Conservation (phyloP, 2,888 invertebrate genomes). For the Drosophila helvetica region DNA sequence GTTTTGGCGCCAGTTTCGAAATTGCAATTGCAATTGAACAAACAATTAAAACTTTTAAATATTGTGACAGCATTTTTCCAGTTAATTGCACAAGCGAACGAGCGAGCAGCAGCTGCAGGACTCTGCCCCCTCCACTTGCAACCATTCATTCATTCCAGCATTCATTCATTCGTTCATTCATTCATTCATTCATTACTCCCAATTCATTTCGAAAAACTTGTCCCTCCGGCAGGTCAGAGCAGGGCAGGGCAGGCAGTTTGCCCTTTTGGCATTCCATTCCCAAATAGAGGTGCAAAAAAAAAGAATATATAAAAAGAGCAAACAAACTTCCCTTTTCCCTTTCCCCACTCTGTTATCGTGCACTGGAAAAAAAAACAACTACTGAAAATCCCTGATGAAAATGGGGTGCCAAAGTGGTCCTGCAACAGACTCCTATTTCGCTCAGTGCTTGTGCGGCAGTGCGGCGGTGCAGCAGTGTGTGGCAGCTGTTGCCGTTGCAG, state of each 20-base stretch:
- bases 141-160: constrained; percentile 1
- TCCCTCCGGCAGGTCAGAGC: constrained; percentile 16
- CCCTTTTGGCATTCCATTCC: constrained; percentile 22
- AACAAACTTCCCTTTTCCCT: neutral
- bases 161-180: constrained; percentile 24
- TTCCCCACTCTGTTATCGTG: neutral
- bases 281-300: constrained; percentile 34
- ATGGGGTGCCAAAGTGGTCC: neutral
- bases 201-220: constrained; percentile 53
- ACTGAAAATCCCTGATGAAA: neutral
- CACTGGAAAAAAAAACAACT: neutral
- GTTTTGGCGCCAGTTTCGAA: constrained; percentile 45
- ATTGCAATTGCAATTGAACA: constrained; percentile 67
- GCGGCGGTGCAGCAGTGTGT: constrained; percentile 47
- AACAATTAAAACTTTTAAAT: constrained; percentile 78
- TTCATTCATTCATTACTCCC: constrained; percentile 57
- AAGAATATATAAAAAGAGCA: neutral
- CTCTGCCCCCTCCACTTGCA: neutral
- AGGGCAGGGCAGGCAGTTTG: constrained; percentile 13
- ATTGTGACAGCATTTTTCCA: constrained; percentile 75
- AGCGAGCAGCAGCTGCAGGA: constrained; percentile 32
- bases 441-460: constrained; percentile 29
- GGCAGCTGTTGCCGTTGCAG: constrained; percentile 38
- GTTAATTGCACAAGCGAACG: constrained; percentile 62
- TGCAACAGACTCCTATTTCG: constrained; percentile 3